Base-by-base conservation (phyloP, 2,888 invertebrate species). In the Stegophylla sp. region DNA sequence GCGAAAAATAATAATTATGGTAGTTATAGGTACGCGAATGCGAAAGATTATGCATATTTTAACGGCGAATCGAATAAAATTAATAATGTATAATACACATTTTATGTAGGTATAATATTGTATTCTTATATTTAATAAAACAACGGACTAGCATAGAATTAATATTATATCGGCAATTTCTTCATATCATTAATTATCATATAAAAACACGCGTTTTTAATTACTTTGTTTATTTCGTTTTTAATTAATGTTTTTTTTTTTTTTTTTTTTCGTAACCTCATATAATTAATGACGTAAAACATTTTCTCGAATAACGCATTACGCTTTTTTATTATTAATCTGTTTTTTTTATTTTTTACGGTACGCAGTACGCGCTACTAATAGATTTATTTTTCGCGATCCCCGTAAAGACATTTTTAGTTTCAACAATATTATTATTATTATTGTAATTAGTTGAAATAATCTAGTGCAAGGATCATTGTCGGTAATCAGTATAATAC, bases 151-250 rank as follows among this genome's bases (percentile, higher is more conserved):
- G 15, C 59, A 34, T 63, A 63, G 34, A 51, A 64, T n/a, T n/a
- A n/a, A n/a, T n/a, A n/a, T 63, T n/a, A 23, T 64, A 64, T 64
- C 75, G 75, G 51, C 23, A 20, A 48, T 64, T 64, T 26, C 53
- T 64, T 26, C 53, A 75, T 26, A 73, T 75, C 51, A 20, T 51
- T 73, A 45, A 73, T 73, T 59, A 61, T 26, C n/a, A n/a, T 34
- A 74, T 63, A 64, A 64, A 20, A 75, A 53, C 64, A 26, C 26
- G 41, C 63, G 51, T 48, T 75, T 64, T 64, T 75, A 75, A 75
- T 75, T 75, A 75, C 75, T 75, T 75, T 75, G 75, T 75, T 75
- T 75, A 75, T 75, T 64, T 75, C 75, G 12, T 64, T 64, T 64
- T 51, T 75, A 75, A 75, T 64, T 75, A 64, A 75, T 53, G 64